Evolutionary conservation across 2,888 invertebrate genomes (phyloP), one percentile per base, ranked within the genome.

Genomic region (Caenorhabditis sinica): DNA sequence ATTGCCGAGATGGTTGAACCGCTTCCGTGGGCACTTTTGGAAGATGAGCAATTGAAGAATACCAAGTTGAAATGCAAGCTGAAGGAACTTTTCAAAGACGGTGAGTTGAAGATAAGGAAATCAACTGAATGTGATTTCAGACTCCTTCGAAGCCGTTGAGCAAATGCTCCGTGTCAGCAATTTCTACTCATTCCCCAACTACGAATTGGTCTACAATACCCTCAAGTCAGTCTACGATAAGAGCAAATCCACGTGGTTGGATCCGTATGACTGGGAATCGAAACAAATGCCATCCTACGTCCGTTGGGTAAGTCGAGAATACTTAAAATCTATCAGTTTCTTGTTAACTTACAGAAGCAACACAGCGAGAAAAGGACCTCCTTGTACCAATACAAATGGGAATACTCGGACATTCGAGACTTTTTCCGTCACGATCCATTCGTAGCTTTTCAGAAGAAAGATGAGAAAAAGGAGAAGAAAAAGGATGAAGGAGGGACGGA

Each of bases 261-360:
- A 71, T 36, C 77, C 69, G 8, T 79, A 23, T 40, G 77, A 79
- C 33, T 79, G 77, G 77, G 77, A 79, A 25, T 63, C 63, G 1
- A 43, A 49, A 13, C 58, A 60, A 20, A 51, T 69, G 49, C 49
- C 61, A 0, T 30, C 69, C 9, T 77, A 77, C 25, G 17, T 25
- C 9, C 30, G 69, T 49, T 77, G 77, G 77, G 76, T 76, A 1
- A 23, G 76, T 74, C 11, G 23, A 4, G n/a, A n/a, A n/a, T n/a
- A n/a, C n/a, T n/a, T n/a, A n/a, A n/a, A n/a, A n/a, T n/a, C n/a
- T n/a, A n/a, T n/a, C n/a, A n/a, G n/a, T n/a, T n/a, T n/a, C n/a
- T n/a, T n/a, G n/a, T n/a, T n/a, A n/a, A 20, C 5, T 63, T 66
- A n/a, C 75, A 75, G 75, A 68, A 36, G 30, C 49, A 56, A 25